Evolutionary conservation across 2,113 vertebrate genomes (phyloP).

Genomic region (Caloenas nicobarica): DNA sequence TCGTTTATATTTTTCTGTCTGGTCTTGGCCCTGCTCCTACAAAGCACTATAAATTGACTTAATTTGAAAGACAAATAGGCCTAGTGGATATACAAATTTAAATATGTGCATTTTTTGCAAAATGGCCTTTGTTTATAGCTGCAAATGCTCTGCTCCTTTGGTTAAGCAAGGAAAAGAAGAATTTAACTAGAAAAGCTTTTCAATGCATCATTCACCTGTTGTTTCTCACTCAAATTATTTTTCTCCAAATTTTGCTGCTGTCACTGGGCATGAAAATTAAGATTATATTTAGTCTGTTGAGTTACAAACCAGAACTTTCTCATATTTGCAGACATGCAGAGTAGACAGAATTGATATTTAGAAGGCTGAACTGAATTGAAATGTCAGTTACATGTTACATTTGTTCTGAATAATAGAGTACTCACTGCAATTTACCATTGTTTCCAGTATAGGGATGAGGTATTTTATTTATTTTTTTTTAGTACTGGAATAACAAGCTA

Average conservation of each 20-base stretch:
- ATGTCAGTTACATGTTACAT: neutral
- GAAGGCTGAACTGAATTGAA: neutral
- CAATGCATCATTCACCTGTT: rapidly evolving
- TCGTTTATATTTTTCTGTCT: neutral
- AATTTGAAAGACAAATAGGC: neutral
- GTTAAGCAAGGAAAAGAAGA: neutral
- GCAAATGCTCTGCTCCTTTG: neutral
- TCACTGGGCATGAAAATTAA: neutral
- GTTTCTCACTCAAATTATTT: neutral
- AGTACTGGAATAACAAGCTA: neutral
- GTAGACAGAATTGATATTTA: neutral
- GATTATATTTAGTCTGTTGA: neutral
- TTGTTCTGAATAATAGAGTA: neutral
- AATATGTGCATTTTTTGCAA: neutral
- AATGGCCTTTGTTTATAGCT: neutral
- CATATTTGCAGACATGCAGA: neutral
- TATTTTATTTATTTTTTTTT: neutral
- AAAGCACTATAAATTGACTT: neutral
- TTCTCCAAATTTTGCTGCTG: neutral
- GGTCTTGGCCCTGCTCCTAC: neutral
- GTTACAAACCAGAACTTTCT: neutral
- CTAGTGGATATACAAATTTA: neutral
- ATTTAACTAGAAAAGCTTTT: neutral
- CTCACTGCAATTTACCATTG: neutral
- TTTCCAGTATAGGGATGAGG: neutral